A percentile compares a stretch with the other conserved stretches of the same genome.
Evolutionary conservation across 1,140 invertebrate genomes (phyloP).

Genomic region (Drosophila orosa): DNA sequence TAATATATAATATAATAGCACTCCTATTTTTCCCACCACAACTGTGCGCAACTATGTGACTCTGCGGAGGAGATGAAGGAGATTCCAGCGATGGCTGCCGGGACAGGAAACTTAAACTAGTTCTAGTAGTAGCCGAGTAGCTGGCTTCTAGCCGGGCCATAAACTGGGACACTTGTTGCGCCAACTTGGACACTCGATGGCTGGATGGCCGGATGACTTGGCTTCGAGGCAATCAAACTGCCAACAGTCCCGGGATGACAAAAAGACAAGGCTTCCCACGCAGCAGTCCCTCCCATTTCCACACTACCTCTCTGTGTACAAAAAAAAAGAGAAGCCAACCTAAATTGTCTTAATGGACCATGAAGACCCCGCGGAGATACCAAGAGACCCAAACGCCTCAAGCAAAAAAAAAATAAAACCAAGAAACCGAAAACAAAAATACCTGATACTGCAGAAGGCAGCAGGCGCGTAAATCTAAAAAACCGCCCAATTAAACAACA

Average conservation of each 20-base stretch:
- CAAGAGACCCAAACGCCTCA: constrained; percentile 20
- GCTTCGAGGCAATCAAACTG: constrained; percentile 56
- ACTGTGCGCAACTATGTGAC: constrained; percentile 37
- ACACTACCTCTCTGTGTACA: neutral
- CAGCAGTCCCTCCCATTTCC: constrained; percentile 33
- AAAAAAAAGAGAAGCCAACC: constrained; percentile 58
- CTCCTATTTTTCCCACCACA: constrained; percentile 16
- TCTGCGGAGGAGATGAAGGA: constrained; percentile 32
- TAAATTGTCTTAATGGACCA: constrained; percentile 81
- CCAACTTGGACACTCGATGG: constrained; percentile 54
- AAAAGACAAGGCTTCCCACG: constrained; percentile 67
- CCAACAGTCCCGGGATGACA: constrained; percentile 46
- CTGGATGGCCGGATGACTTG: constrained; percentile 18
- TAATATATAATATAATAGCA: too few species aligned
- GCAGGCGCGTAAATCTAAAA: constrained; percentile 71
- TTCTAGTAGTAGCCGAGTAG: constrained; percentile 64
- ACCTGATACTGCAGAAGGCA: constrained; percentile 45
- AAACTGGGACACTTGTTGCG: constrained; percentile 80
- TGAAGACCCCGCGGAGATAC: constrained; percentile 58
- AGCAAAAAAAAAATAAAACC: neutral
- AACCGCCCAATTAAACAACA: constrained; percentile 72
- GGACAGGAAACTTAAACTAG: constrained; percentile 79
- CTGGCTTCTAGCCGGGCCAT: constrained; percentile 49
- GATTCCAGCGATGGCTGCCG: constrained; percentile 44
- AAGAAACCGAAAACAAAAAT: constrained; percentile 17